Percentiles rank a stretch among this genome's conserved stretches.
phyloP scores from a whole-genome alignment of 1,140 invertebrate species.

The Heterodera carotae region DNA sequence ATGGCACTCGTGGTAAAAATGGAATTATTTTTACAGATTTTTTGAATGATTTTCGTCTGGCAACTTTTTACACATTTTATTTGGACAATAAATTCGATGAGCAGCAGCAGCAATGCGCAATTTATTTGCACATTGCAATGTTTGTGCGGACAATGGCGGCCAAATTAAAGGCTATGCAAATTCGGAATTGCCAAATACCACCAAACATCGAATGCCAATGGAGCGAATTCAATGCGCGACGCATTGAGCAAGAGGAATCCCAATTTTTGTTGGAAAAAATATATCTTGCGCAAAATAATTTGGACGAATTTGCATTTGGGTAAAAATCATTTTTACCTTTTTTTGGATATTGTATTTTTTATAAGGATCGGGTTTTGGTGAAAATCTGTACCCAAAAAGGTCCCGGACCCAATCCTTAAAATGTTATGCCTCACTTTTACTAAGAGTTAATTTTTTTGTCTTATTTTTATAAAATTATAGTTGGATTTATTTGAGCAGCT shows the following conservation, averaged over 20 bases:
- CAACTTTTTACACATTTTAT: background rate
- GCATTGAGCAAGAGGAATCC: background rate
- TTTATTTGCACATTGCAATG: constrained; percentile 1
- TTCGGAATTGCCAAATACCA: too few species aligned
- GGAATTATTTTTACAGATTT: background rate
- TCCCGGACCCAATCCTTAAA: too few species aligned
- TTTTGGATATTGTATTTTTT: too few species aligned
- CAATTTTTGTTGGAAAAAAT: background rate
- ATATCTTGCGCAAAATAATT: background rate
- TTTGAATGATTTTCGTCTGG: background rate
- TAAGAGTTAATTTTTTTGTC: too few species aligned
- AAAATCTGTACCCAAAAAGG: too few species aligned
- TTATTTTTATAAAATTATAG: too few species aligned
- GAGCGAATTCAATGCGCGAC: background rate
- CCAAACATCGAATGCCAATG: background rate
- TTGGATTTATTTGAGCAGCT: too few species aligned
- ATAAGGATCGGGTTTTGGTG: too few species aligned
- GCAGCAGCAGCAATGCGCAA: background rate
- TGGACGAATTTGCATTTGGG: background rate
- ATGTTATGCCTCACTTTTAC: too few species aligned
- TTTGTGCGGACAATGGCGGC: background rate
- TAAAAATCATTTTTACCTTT: background rate
- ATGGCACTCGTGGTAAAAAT: too few species aligned
- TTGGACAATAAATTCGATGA: background rate
- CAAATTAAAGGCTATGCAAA: background rate